phyloP scores from a whole-genome alignment of 1,140 invertebrate genomes.

The Drosophila auraria region DNA sequence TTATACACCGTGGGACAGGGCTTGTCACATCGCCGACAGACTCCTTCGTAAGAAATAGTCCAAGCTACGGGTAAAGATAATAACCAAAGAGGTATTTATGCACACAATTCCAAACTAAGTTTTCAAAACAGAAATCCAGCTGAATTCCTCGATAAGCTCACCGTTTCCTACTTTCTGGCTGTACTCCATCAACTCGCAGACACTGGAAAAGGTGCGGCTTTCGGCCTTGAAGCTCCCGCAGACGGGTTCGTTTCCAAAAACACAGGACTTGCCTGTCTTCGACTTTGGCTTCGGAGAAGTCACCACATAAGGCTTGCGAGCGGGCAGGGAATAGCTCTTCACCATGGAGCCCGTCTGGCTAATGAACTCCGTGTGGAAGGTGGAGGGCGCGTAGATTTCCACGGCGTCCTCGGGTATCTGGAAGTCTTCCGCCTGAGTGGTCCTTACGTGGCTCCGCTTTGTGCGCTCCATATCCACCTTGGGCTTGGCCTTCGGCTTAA shows the following conservation, averaged over 20 bases:
- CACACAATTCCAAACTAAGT: neutral
- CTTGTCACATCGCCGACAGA: conserved; percentile 63
- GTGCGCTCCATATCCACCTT: conserved; percentile 57
- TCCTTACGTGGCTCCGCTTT: conserved; percentile 51
- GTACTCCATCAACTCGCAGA: conserved; percentile 68
- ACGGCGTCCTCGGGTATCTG: conserved; percentile 66
- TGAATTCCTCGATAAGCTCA: conserved; percentile 13
- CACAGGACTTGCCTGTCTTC: conserved; percentile 45
- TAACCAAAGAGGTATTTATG: neutral
- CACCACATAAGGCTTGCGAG: conserved; percentile 44
- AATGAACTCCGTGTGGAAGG: conserved; percentile 74
- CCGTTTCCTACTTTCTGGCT: conserved; percentile 66
- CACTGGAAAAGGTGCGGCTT: conserved; percentile 61
- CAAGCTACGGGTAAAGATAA: conserved; percentile 38
- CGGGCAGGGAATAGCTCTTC: conserved; percentile 71
- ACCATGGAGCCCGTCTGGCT: conserved; percentile 67
- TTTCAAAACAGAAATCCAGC: too few species aligned
- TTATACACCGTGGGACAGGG: conserved; percentile 61
- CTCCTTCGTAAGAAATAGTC: conserved; percentile 64
- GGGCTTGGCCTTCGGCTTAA: conserved; percentile 60
- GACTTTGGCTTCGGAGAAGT: conserved; percentile 15
- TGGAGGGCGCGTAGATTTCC: conserved; percentile 71
- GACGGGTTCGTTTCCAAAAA: conserved; percentile 68
- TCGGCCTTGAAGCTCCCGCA: conserved; percentile 68
- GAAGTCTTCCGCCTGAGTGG: conserved; percentile 62